phyloP scores from a whole-genome alignment of 1,140 invertebrate species.

The Caenorhabditis latens region DNA sequence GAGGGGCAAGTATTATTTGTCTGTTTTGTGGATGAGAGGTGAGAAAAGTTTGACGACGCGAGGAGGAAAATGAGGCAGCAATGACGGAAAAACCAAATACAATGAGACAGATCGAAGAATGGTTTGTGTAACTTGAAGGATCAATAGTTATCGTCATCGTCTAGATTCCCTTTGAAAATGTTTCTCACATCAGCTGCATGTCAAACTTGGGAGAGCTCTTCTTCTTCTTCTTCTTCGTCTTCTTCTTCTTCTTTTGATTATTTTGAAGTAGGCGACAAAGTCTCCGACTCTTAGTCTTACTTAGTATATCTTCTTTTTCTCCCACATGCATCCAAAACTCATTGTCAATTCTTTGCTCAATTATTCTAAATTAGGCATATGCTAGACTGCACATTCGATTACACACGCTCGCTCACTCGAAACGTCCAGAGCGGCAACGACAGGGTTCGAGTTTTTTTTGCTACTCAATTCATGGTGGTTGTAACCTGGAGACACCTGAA shows the following conservation, averaged over 20 bases:
- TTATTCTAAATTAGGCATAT: slow-evolving; percentile 31
- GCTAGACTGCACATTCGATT: slow-evolving; percentile 27
- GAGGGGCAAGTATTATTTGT: slow-evolving; percentile 25
- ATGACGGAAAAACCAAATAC: neutral
- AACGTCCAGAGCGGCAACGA: neutral
- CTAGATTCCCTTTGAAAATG: neutral
- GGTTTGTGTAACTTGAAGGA: neutral
- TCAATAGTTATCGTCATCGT: neutral
- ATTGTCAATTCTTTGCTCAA: neutral
- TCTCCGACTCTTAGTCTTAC: neutral
- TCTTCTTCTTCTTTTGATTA: neutral
- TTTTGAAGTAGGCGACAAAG: slow-evolving; percentile 13
- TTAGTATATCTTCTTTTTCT: neutral
- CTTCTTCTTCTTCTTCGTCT: no score
- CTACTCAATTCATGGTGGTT: no score
- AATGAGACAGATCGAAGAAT: neutral
- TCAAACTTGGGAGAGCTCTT: neutral
- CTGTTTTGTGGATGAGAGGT: slow-evolving; percentile 40
- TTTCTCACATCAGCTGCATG: neutral
- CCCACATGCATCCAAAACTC: neutral
- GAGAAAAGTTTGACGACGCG: slow-evolving; percentile 29
- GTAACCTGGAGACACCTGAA: no score
- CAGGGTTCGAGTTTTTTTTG: neutral
- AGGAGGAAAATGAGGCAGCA: neutral
- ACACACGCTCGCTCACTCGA: neutral